A percentile compares a stretch with the other conserved stretches of the same genome.
Evolutionary conservation across 2,113 vertebrate genomes (phyloP).

Genomic region (Pseudopodoces humilis): DNA sequence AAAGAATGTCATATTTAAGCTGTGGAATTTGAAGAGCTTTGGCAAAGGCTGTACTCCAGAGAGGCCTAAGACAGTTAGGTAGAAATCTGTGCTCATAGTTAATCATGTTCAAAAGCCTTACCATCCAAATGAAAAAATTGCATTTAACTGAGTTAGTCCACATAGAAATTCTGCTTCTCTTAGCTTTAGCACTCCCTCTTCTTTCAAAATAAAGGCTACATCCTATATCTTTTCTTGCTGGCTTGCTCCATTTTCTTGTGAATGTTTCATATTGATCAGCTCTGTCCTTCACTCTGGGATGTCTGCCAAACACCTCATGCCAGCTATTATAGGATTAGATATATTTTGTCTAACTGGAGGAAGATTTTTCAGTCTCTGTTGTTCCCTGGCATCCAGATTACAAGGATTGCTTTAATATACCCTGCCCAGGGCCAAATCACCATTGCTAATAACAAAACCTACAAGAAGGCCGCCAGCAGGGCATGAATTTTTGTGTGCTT

Average conservation of each 20-base stretch:
- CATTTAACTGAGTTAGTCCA: neutral
- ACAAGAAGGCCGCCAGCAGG: constrained; percentile 27
- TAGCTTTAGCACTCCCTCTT: neutral
- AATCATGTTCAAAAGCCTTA: neutral
- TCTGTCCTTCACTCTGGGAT: constrained; percentile 39
- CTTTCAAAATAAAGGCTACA: neutral
- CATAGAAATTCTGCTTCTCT: neutral
- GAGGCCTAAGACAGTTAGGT: neutral
- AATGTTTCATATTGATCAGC: constrained; percentile 44
- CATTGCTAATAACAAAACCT: constrained; percentile 23
- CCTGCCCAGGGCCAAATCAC: constrained; percentile 27
- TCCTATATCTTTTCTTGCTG: neutral
- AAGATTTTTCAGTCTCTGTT: constrained; percentile 42
- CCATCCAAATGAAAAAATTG: neutral
- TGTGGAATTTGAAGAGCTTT: neutral
- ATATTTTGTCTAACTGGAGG: constrained; percentile 48
- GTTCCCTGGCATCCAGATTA: constrained; percentile 43
- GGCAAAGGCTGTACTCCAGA: neutral
- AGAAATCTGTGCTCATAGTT: neutral
- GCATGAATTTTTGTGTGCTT: neutral
- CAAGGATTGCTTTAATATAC: constrained; percentile 34
- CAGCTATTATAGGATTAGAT: constrained; percentile 52
- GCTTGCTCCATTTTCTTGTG: constrained; percentile 15
- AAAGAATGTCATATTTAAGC: neutral
- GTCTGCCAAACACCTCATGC: constrained; percentile 33